phyloP scores from a whole-genome alignment of 2,888 invertebrate genomes.

The Palloptera scutellata region DNA sequence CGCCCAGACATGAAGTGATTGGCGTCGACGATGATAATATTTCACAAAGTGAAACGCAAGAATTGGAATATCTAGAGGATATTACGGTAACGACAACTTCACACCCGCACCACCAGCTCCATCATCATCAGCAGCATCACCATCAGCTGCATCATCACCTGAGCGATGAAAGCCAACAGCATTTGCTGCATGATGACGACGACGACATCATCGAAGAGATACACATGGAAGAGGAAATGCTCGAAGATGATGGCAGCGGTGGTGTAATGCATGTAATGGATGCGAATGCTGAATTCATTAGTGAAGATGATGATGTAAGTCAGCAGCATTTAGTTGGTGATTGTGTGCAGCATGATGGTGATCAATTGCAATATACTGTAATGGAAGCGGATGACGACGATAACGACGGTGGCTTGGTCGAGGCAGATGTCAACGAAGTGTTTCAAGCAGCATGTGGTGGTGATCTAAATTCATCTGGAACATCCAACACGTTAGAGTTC shows the following conservation, averaged over 20 bases:
- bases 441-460: constrained; percentile 38
- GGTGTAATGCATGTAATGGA: constrained; percentile 41
- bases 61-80: constrained; percentile 59
- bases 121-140: constrained; percentile 40
- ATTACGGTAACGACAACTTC: constrained; percentile 51
- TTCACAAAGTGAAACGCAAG: constrained; percentile 54
- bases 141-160: constrained; percentile 41
- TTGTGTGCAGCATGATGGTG: constrained; percentile 37
- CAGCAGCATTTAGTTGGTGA: constrained; percentile 43
- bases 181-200: constrained; percentile 47
- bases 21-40: constrained; percentile 55
- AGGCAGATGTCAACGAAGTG: constrained; percentile 43
- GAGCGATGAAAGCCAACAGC: constrained; percentile 45
- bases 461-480: constrained; percentile 31
- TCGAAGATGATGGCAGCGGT: constrained; percentile 52
- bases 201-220: constrained; percentile 59
- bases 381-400: constrained; percentile 51
- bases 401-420: constrained; percentile 48
- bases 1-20: constrained; percentile 43
- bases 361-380: constrained; percentile 55
- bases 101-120: constrained; percentile 33
- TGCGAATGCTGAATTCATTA: constrained; percentile 44
- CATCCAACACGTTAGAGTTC: constrained; percentile 23
- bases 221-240: constrained; percentile 56
- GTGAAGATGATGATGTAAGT: constrained; percentile 50